phyloP scores from a whole-genome alignment of 2,797 vertebrate species.

The Helostoma temminkii region DNA sequence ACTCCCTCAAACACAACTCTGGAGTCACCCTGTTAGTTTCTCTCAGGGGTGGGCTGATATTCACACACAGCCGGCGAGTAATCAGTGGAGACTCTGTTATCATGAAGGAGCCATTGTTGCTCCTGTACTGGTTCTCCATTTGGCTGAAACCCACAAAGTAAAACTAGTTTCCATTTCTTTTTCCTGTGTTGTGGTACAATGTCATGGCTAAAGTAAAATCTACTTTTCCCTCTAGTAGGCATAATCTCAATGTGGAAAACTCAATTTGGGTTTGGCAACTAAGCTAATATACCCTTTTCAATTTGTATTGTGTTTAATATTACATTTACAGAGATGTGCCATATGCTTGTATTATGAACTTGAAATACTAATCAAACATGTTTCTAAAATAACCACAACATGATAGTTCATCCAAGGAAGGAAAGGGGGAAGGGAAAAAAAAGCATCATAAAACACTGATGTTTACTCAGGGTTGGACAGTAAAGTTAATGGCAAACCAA shows the following conservation, averaged over 20 bases:
- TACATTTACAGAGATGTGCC: not conserved
- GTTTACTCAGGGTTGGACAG: conserved; percentile 46
- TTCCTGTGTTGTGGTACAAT: conserved; percentile 11
- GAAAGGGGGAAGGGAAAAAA: not conserved
- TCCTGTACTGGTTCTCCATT: conserved; percentile 43
- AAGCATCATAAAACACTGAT: not conserved
- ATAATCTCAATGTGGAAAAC: not conserved
- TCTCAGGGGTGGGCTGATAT: conserved; percentile 73
- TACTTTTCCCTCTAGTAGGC: not conserved
- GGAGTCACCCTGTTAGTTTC: conserved; percentile 52
- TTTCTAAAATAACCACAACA: not conserved
- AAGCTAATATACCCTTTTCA: not conserved
- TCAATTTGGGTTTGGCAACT: not conserved
- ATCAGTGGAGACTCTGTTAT: conserved; percentile 82
- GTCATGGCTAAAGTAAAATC: conserved; percentile 6
- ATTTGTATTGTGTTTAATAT: not conserved
- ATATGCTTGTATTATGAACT: no score
- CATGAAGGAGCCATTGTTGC: conserved; percentile 82
- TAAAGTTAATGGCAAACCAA: conserved; percentile 2
- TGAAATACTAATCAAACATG: no score
- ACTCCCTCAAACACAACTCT: conserved; percentile 18
- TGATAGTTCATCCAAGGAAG: no score
- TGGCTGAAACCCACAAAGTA: conserved; percentile 66
- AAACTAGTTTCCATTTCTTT: conserved; percentile 58
- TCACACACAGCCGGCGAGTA: conserved; percentile 74